Percentiles rank a stretch among this genome's conserved stretches.
Evolutionary conservation across 1,140 invertebrate species (phyloP).

Genomic region (Pteromalus puparum): DNA sequence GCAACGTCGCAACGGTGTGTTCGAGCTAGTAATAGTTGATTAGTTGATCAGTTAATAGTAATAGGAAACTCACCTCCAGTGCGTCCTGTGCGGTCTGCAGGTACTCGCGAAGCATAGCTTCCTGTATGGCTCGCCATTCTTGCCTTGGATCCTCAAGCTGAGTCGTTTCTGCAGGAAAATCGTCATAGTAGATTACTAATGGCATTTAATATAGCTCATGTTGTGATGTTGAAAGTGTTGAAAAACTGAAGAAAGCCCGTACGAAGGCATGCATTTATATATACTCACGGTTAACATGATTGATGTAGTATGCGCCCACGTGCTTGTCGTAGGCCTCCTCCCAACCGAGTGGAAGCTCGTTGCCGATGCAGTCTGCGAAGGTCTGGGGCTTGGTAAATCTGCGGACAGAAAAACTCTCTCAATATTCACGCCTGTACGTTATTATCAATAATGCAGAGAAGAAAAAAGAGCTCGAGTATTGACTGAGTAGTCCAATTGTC

Average conservation of each 20-base stretch:
- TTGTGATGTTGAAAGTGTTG: too few species aligned
- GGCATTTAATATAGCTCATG: too few species aligned
- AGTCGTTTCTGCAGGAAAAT: conserved; percentile 84
- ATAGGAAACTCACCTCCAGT: conserved; percentile 86
- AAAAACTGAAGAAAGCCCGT: too few species aligned
- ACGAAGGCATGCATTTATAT: not conserved
- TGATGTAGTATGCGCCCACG: conserved; percentile 96
- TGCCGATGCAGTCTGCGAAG: conserved; percentile 98
- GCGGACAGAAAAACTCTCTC: conserved; percentile 73
- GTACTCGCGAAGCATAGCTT: conserved; percentile 97
- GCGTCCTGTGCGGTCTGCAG: conserved; percentile 95
- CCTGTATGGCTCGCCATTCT: conserved; percentile 97
- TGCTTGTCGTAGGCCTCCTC: conserved; percentile 95
- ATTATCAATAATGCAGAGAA: too few species aligned
- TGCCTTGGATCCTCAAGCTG: conserved; percentile 96
- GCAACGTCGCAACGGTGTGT: too few species aligned
- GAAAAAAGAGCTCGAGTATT: too few species aligned
- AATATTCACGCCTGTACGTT: not conserved
- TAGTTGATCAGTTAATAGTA: too few species aligned
- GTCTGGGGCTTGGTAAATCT: conserved; percentile 97
- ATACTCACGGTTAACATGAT: conserved; percentile 95
- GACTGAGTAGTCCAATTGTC: too few species aligned
- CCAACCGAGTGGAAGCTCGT: conserved; percentile 97
- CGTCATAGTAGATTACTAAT: too few species aligned
- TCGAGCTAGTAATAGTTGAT: too few species aligned